Evolutionary conservation across 2,113 vertebrate species (phyloP), one percentile per base, ranked within the genome.

Genomic region (Archocentrus centrarchus): DNA sequence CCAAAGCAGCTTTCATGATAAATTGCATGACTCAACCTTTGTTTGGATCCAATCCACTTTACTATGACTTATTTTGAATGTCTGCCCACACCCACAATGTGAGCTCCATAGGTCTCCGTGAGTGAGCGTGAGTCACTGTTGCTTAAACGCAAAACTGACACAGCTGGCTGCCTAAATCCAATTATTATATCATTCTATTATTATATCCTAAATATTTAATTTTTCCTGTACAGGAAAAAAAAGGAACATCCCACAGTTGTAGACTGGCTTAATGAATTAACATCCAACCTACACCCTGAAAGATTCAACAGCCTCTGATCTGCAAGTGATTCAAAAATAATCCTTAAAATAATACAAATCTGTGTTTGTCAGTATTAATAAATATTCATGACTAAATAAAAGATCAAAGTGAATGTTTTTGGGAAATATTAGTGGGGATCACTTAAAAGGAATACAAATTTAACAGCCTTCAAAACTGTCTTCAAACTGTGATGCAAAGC

Each of bases 61-160:
- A 91, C 81, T 88, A 89, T 83, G 86, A 91, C 87, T 93, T 88
- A 55, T 86, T 88, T 88, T 86, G 66, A 90, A 87, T 27, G 87
- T 89, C 88, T 85, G 85, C 89, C 76, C 82, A 81, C 87, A 59
- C 82, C 83, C 81, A 79, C 88, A 61, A 15, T 13, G 13, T 61
- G 59, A 89, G 59, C 77, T 57, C 77, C 57, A 85, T 62, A 44
- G 83, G 82, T 85, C 84, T 41, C 18, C 24, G 27, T 27, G 61
- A 64, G 55, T 14, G 77, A 59, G 70, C 3, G 62, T 86, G 81
- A 91, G 39, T 89, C 83, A 89, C 35, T 80, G 91, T 57, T 80
- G 41, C 76, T 87, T 57, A 61, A 80, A 86, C 37, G 80, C 37
- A 11, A 64, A 82, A 81, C 15, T 82, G 81, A 85, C 82, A 89